phyloP scores from a whole-genome alignment of 2,113 vertebrate genomes.

The Todiramphus chloris region DNA sequence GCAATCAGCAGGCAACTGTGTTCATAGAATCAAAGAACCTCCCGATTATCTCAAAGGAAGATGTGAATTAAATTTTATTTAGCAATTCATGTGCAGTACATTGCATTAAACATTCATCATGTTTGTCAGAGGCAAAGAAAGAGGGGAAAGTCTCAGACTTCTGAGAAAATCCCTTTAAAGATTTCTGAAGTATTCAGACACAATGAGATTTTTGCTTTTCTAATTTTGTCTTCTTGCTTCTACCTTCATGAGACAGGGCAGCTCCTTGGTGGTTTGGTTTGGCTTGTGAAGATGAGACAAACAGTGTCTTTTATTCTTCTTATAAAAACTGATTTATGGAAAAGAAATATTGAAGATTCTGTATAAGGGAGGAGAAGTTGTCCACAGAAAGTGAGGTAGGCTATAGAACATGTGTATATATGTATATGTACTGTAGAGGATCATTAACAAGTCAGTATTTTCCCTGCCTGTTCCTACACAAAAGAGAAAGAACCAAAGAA shows the following conservation, averaged over 20 bases:
- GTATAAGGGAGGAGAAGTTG: neutral
- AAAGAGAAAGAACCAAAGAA: neutral
- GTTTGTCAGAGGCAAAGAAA: neutral
- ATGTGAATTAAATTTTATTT: neutral
- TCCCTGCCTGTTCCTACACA: neutral
- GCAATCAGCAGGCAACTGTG: neutral
- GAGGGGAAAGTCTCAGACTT: neutral
- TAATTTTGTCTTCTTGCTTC: neutral
- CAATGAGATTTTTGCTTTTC: neutral
- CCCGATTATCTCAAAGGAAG: neutral
- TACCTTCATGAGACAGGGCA: neutral
- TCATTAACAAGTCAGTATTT: neutral
- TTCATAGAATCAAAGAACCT: neutral
- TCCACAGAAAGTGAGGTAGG: neutral
- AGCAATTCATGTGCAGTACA: neutral
- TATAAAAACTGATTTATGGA: neutral
- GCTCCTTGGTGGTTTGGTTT: rapidly evolving
- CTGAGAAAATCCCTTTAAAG: neutral
- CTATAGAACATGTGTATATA: neutral
- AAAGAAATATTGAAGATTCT: neutral
- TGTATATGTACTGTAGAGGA: neutral
- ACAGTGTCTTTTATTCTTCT: neutral
- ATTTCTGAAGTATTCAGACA: neutral
- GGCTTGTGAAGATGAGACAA: neutral
- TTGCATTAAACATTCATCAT: neutral